Conservation (phyloP, 2,888 invertebrate genomes). For the Euphydryas editha region DNA sequence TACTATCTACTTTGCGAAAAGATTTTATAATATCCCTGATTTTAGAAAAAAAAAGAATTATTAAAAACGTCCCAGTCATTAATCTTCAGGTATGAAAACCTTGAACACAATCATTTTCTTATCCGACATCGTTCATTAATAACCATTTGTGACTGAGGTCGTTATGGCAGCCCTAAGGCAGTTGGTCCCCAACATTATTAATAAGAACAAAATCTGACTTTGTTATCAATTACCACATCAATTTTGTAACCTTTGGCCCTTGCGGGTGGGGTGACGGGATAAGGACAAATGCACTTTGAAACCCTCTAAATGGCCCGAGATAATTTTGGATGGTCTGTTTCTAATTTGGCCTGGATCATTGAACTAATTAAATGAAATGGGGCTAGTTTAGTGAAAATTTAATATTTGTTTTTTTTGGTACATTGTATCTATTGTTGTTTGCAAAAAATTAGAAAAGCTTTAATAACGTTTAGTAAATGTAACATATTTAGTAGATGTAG, state of each 20-base stretch:
- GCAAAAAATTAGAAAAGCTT: too few relatives aligned
- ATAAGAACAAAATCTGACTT: conserved; percentile 32
- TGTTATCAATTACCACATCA: conserved; percentile 50
- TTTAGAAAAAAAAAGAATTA: not conserved
- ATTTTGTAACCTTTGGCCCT: conserved; percentile 44
- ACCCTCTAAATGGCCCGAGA: conserved; percentile 58
- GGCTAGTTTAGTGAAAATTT: too few relatives aligned
- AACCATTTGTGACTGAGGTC: conserved; percentile 10
- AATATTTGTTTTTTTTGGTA: too few relatives aligned
- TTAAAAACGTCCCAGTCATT: not conserved
- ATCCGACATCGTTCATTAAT: conserved; percentile 11
- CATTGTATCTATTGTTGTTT: too few relatives aligned
- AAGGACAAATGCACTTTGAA: conserved; percentile 57
- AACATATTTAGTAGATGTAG: too few relatives aligned
- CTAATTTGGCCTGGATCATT: conserved; percentile 17
- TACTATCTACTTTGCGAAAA: not conserved
- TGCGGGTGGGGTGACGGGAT: conserved; percentile 47
- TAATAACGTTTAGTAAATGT: too few relatives aligned
- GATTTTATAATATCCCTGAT: not conserved
- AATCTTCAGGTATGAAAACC: conserved; percentile 1
- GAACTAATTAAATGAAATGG: conserved; percentile 12
- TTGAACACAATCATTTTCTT: not conserved
- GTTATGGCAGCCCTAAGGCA: conserved; percentile 7
- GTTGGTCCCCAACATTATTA: conserved; percentile 17
- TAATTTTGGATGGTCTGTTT: conserved; percentile 48